Evolutionary conservation across 64 coral and sea anemone species (phyloP).

Genomic region (Actinia equina): DNA sequence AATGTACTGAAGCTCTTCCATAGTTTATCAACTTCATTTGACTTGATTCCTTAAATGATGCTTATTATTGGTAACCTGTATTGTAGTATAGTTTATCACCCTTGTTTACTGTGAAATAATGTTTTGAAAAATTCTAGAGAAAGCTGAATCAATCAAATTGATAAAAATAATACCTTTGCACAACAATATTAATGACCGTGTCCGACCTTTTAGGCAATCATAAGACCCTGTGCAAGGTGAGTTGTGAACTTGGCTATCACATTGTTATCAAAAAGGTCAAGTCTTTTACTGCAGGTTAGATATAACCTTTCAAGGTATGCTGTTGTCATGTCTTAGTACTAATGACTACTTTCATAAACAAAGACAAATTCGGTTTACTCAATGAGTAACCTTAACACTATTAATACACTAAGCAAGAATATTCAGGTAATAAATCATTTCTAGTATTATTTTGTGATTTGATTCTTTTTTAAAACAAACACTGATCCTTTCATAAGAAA

Average conservation of each 20-base stretch:
- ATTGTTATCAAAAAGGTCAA: constrained; percentile 5
- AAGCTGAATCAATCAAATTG: no score
- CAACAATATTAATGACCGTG: no score
- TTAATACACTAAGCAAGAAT: neutral
- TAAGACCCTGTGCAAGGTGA: no score
- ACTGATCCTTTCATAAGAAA: neutral
- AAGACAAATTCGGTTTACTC: neutral
- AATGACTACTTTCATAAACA: neutral
- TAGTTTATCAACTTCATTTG: no score
- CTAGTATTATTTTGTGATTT: neutral
- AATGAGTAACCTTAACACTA: neutral
- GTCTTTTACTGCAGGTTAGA: neutral
- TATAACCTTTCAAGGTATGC: neutral
- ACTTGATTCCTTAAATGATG: no score
- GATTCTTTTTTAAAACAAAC: neutral
- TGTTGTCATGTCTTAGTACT: neutral
- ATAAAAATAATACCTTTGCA: no score
- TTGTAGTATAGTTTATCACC: no score
- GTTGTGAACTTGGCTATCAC: constrained; percentile 15
- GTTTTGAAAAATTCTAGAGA: no score
- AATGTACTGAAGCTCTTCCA: no score
- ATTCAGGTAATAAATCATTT: neutral
- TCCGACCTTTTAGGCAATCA: no score
- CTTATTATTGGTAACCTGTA: no score
- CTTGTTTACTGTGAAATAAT: no score